A percentile compares a stretch with the other conserved stretches of the same genome.
Conservation (phyloP, 2,888 invertebrate species). For the Amphipyra berbera region DNA sequence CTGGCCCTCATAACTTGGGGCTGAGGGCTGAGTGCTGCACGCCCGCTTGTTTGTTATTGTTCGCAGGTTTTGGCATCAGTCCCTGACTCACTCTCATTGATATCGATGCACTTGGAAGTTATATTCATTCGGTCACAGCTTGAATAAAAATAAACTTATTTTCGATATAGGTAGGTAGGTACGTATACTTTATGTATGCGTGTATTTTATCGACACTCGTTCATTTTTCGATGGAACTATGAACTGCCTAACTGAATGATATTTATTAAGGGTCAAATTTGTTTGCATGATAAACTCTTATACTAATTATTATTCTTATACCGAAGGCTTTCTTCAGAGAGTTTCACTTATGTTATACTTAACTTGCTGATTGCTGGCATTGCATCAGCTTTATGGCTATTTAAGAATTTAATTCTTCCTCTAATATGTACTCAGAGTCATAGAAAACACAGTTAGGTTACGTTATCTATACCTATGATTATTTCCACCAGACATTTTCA, state of each 20-base stretch:
- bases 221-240: not conserved
- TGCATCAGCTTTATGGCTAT: no score
- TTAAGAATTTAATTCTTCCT: no score
- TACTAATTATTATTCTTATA: no score
- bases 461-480: no score
- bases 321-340: no score
- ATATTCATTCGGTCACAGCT: conserved; percentile 45
- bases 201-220: not conserved
- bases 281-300: no score
- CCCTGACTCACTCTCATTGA: conserved; percentile 54
- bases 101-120: conserved; percentile 43
- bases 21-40: conserved; percentile 50
- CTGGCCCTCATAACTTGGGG: conserved; percentile 74
- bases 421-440: no score
- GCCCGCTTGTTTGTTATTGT: conserved; percentile 61
- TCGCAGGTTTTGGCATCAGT: conserved; percentile 58
- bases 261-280: not conserved
- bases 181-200: not conserved
- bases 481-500: no score
- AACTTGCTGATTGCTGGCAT: no score
- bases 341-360: no score
- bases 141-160: conserved; percentile 40
- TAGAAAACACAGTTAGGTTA: no score
- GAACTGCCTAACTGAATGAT: not conserved
- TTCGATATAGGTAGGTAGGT: conserved; percentile 5